Conservation (phyloP, 2,888 invertebrate genomes). For the Heliconius sara region DNA sequence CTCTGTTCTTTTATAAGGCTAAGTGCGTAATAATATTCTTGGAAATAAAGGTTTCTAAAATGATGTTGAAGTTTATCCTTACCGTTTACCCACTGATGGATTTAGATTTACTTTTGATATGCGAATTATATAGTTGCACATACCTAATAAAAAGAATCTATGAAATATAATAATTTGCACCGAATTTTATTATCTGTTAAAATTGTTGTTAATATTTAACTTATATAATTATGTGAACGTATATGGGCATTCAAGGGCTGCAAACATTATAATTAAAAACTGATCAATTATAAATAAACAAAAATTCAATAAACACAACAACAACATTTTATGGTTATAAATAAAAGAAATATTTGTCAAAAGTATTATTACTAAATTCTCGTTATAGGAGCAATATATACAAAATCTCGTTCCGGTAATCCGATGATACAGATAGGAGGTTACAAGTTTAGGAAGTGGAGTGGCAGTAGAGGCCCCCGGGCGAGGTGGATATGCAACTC, state of each 20-base stretch:
- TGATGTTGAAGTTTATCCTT: background rate
- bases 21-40: background rate
- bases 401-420: slow-evolving; percentile 48
- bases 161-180: background rate
- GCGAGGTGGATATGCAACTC: slow-evolving; percentile 51
- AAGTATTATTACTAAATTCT: slow-evolving; percentile 20
- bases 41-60: background rate
- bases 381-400: slow-evolving; percentile 46
- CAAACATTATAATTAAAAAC: too few species aligned
- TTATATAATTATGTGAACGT: background rate
- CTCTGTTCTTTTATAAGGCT: background rate
- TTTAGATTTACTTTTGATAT: background rate
- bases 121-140: background rate
- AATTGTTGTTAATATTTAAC: background rate
- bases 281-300: background rate
- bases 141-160: too few species aligned
- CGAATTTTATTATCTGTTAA: background rate
- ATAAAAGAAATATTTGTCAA: background rate
- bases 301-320: too few species aligned
- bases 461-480: slow-evolving; percentile 45
- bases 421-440: slow-evolving; percentile 53
- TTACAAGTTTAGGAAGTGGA: slow-evolving; percentile 54
- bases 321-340: background rate
- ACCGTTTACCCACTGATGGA: background rate
- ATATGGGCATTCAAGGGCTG: too few species aligned